Evolutionary conservation across 2,113 vertebrate genomes (phyloP), one percentile per base, ranked within the genome.

Genomic region (Parotia lawesii): DNA sequence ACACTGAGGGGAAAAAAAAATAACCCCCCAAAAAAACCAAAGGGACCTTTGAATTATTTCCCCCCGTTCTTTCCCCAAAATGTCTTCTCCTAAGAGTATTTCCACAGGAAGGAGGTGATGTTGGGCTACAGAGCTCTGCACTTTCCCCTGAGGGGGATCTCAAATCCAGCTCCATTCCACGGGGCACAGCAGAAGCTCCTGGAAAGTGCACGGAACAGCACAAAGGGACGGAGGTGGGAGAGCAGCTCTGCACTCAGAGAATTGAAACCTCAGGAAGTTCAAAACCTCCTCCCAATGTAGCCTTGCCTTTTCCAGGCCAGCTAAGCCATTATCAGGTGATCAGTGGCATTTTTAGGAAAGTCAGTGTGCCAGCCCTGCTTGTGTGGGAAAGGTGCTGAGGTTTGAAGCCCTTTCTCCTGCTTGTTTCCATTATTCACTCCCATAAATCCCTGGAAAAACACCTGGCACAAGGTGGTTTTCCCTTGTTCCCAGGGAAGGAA

Each of bases 51-150:
- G 58, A 50, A 61, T 27, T 29, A 0, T 17, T 60, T 15, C 1
- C 7, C 4, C 21, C 9, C 0, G 0, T 6, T 13, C 10, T 37
- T 57, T 37, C n/a, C 47, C 23, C 35, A 20, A 9, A 2, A 24
- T 10, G 3, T 53, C 40, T 40, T 21, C 19, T 66, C 28, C 45
- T 22, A 10, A 0, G 3, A 20, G 28, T 23, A 29, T 51, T 83
- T 74, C 12, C 67, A 28, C 3, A 11, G 37, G 37, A 58, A 21
- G 53, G 27, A 40, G 45, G 4, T 54, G 48, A 12, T 9, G 9
- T 0, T 27, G 47, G 42, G 60, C 38, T 48, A 1, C 38, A 67
- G 38, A 53, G 0, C 12, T 72, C 53, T 48, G 31, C 57, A 28
- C 29, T 8, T n/a, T 12, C 4, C 22, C 37, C 22, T 2, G 9